phyloP scores from a whole-genome alignment of 2,113 vertebrate species.

The Excalfactoria chinensis region DNA sequence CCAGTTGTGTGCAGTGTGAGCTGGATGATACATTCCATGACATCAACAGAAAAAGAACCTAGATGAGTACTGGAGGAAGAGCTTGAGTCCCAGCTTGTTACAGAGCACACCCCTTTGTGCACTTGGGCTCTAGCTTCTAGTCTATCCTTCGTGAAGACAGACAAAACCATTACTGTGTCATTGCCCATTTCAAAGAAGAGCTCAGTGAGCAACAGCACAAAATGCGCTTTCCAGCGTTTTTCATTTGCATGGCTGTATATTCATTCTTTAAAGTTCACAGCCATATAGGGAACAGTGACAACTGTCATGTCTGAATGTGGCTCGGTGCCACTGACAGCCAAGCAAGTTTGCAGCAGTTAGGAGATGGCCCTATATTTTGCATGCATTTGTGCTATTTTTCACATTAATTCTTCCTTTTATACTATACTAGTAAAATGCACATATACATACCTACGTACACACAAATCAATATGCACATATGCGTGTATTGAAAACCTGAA shows the following conservation, averaged over 20 bases:
- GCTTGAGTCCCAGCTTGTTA: not conserved
- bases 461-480: not conserved
- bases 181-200: not conserved
- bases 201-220: not conserved
- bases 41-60: not conserved
- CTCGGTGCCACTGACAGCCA: slow-evolving; percentile 1
- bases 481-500: not conserved
- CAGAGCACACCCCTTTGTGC: not conserved
- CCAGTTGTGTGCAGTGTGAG: not conserved
- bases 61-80: not conserved
- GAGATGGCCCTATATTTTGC: not conserved
- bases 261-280: slow-evolving; percentile 28
- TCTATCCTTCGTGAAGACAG: not conserved
- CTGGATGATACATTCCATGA: rapidly evolving
- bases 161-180: not conserved
- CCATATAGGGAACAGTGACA: not conserved
- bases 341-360: not conserved
- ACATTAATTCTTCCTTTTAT: not conserved
- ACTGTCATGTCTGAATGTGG: not conserved
- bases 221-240: not conserved
- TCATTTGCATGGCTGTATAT: not conserved
- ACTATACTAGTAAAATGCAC: not conserved
- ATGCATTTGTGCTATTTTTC: slow-evolving; percentile 7
- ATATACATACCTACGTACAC: not conserved
- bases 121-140: not conserved